Conservation (phyloP, 2,888 invertebrate species). For the Augiades crinisus region DNA sequence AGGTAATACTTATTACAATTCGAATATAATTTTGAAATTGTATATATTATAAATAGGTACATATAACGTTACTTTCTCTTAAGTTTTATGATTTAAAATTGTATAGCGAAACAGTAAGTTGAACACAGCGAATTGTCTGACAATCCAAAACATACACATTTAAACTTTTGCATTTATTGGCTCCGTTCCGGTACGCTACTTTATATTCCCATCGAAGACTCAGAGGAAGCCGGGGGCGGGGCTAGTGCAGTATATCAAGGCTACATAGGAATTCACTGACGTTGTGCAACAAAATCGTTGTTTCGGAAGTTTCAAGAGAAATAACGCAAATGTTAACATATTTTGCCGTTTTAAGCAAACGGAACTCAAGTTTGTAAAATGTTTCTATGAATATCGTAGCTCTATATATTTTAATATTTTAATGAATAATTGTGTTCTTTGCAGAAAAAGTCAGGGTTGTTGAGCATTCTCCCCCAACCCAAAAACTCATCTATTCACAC, state of each 20-base stretch:
- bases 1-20: too few relatives aligned
- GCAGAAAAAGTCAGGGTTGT: constrained; percentile 84
- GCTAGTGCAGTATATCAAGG: constrained; percentile 20
- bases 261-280: constrained; percentile 19
- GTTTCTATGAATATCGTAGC: too few relatives aligned
- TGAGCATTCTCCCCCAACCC: constrained; percentile 87
- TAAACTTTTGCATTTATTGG: constrained; percentile 16
- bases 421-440: constrained; percentile 34
- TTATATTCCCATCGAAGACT: constrained; percentile 18
- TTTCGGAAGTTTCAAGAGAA: background rate
- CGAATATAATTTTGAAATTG: too few relatives aligned
- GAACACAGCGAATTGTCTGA: background rate
- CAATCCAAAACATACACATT: constrained; percentile 3
- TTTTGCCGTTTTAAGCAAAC: constrained; percentile 9
- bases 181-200: constrained; percentile 5
- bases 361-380: too few relatives aligned
- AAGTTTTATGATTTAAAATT: too few relatives aligned
- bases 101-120: background rate
- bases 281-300: constrained; percentile 5
- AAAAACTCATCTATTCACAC: constrained; percentile 61
- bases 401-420: too few relatives aligned
- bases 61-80: too few relatives aligned
- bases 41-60: too few relatives aligned
- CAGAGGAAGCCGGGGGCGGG: constrained; percentile 20
- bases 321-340: background rate